Evolutionary conservation across 37 sponge, comb jelly and placozoan genomes (phyloP).

Genomic region (Crambe crambe): DNA sequence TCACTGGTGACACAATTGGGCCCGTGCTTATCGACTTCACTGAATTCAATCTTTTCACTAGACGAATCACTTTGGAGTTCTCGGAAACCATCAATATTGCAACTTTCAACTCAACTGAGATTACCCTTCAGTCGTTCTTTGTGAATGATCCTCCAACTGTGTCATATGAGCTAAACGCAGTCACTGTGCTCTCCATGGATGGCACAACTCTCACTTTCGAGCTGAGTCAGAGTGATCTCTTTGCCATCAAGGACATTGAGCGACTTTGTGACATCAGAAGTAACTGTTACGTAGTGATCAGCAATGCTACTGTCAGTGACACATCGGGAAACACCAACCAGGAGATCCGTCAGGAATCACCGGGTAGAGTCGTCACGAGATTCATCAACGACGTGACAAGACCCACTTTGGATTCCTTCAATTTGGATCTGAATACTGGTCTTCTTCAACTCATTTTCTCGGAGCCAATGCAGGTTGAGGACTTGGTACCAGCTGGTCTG

Average conservation of each 20-base stretch:
- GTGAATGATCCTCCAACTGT: slow-evolving; percentile 25
- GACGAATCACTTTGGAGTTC: slow-evolving; percentile 67
- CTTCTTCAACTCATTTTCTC: slow-evolving; percentile 74
- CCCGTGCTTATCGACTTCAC: slow-evolving; percentile 67
- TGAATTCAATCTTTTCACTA: slow-evolving; percentile 54
- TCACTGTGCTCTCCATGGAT: slow-evolving; percentile 42
- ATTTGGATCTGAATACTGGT: slow-evolving; percentile 85
- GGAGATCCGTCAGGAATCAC: slow-evolving; percentile 54
- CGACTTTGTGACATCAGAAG: slow-evolving; percentile 71
- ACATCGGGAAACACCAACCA: slow-evolving; percentile 61
- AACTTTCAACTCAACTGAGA: slow-evolving; percentile 61
- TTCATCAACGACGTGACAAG: slow-evolving; percentile 60
- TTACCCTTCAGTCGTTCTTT: slow-evolving; percentile 83
- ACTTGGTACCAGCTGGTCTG: slow-evolving; percentile 50
- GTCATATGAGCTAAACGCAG: slow-evolving; percentile 39
- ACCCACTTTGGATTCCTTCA: slow-evolving; percentile 63
- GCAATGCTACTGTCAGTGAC: slow-evolving; percentile 53
- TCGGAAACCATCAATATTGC: slow-evolving; percentile 75
- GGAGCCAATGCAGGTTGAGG: slow-evolving; percentile 71
- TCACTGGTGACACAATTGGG: slow-evolving; percentile 44
- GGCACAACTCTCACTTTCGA: slow-evolving; percentile 33
- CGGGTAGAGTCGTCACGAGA: slow-evolving; percentile 60
- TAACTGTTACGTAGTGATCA: slow-evolving; percentile 75
- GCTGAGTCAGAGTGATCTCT: slow-evolving; percentile 49
- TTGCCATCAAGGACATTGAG: slow-evolving; percentile 56